Base-by-base conservation (phyloP, 2,113 vertebrate genomes). In the Leuciscus idus region DNA sequence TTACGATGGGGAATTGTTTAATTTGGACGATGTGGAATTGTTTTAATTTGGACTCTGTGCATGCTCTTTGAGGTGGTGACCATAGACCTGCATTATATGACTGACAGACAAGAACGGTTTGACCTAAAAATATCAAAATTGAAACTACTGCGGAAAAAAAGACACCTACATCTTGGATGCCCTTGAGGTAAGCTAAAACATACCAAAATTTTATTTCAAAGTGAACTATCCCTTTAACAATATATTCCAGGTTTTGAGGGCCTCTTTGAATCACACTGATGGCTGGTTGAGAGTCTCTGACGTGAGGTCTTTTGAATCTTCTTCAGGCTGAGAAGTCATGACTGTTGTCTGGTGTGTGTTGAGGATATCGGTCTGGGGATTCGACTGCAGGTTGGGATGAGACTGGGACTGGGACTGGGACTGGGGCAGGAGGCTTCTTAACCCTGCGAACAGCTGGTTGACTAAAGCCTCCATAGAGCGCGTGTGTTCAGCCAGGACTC, bases 351-450 rank as follows among this genome's bases (percentile, higher is more conserved):
- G 19, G 7, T 9, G 55, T 21, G 7, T 21, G 21, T 57, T 8
- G 55, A 23, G 55, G 55, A 9, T 57, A 1, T 57, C 19, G 8
- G 17, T 28, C 4, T 30, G 50, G 21, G 76, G 19, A 55, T 55
- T 55, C 5, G 19, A 21, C 52, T 21, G 52, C 6, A 21, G 30
- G 6, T 36, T 59, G 33, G 55, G 12, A 13, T 39, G n/a, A 46
- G 39, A 19, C 23, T 59, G 30, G 30, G 26, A 26, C 26, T 26
- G 30, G 55, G 21, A 13, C 43, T 61, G 39, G 46, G 39, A 46
- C 68, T 36, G 77, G 55, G 77, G 80, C 62, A 82, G 80, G 62
- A 82, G 80, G 17, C 80, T 82, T 33, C 43, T 82, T 46, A 82
- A 70, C 28, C 80, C 80, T 70, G 80, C 43, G 23, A 82, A 82